Base-by-base conservation (phyloP, 1,140 invertebrate genomes). In the Conus ventricosus region DNA sequence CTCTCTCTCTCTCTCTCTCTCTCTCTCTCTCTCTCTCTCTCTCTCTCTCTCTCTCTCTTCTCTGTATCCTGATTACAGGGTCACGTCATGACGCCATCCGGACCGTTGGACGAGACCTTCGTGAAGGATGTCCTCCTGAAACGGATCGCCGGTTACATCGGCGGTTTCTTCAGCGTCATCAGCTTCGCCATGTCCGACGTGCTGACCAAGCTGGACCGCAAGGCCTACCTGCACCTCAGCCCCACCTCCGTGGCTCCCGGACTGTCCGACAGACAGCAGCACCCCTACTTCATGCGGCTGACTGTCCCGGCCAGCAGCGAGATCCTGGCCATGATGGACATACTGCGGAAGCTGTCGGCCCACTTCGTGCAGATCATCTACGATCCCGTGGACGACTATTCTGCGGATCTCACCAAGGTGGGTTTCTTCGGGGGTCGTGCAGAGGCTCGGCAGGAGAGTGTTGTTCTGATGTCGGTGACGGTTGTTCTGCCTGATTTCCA, bases 301-400 rank as follows among this genome's bases (percentile, higher is more conserved):
- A 97, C 97, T n/a, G 97, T 97, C 25, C 96, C 97, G 0, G 97
- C 97, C 95, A 96, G 96, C 91, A 97, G 97, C 94, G 97, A 97
- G 95, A 97, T 97, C 3, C 96, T 96, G 91, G 96, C 97, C 63
- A 96, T 98, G 91, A 95, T 92, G 0, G 86, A 84, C 20, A 71
- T 93, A 6, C 83, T 92, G 15, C 54, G 55, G 17, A 57, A 85
- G n/a, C 84, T 90, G 20, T 60, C 89, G 11, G 84, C 91, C 6
- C 55, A 83, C 17, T 91, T 90, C 85, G 85, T 92, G 4, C 92
- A 93, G 78, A 84, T 93, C 25, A 84, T 92, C 5, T 89, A 87
- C 67, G 86, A 88, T 39, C 23, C 57, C 7, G 84, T 53, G 10
- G 54, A 86, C 7, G 90, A 89, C 78, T 90, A 90, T n/a, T 83